These are phyloP conservation scores for Masnerella sp. DNA, from an alignment of 2,888 invertebrate species.

Conservation along the genomic window DNA sequence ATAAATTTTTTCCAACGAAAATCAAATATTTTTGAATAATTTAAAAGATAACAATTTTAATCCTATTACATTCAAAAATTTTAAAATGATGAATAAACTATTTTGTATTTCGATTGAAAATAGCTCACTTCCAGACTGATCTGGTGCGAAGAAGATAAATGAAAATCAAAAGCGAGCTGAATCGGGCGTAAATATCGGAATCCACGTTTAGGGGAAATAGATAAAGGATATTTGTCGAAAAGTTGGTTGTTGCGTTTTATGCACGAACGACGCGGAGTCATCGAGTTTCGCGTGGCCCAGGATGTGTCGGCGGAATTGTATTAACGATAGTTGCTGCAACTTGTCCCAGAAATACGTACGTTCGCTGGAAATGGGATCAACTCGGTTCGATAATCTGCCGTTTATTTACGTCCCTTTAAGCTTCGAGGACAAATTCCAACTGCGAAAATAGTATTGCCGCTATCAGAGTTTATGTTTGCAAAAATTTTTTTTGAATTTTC, in stretches of 20 bases:
- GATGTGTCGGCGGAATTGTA: slow-evolving; percentile 34
- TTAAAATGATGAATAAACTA: too few species aligned
- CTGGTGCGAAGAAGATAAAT: neutral
- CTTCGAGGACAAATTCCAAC: slow-evolving; percentile 26
- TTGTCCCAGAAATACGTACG: slow-evolving; percentile 46
- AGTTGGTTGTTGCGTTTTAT: slow-evolving; percentile 26
- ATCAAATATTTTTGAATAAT: too few species aligned
- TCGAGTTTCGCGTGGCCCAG: slow-evolving; percentile 18
- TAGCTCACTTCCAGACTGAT: too few species aligned
- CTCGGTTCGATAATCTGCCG: slow-evolving; percentile 50
- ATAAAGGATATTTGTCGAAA: slow-evolving; percentile 13
- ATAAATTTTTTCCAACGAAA: too few species aligned
- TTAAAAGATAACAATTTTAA: too few species aligned
- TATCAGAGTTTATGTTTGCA: neutral
- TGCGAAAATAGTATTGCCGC: neutral
- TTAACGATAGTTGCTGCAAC: slow-evolving; percentile 41
- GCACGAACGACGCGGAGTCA: slow-evolving; percentile 10
- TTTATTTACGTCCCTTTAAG: slow-evolving; percentile 42
- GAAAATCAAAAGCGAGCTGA: neutral
- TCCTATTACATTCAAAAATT: too few species aligned
- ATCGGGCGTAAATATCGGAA: slow-evolving; percentile 4
- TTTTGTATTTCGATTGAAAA: too few species aligned
- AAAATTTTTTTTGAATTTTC: too few species aligned
- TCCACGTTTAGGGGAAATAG: slow-evolving; percentile 5
- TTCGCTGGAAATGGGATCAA: slow-evolving; percentile 40